These are phyloP conservation scores for Drosophila quadrilineata DNA, from an alignment of 1,140 invertebrate species.

Conservation along the genomic window DNA sequence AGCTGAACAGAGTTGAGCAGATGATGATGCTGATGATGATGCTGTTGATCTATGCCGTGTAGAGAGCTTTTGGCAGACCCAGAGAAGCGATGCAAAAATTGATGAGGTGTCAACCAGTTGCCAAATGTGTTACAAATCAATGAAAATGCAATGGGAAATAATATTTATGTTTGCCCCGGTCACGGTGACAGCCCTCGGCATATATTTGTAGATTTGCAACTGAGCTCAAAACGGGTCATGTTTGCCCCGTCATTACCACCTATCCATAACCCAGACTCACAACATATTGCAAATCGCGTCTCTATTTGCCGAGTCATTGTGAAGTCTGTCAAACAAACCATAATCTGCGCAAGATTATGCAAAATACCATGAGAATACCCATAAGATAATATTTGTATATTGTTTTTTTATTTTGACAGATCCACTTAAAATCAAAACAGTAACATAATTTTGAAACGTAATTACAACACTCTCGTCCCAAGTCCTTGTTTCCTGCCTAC, in stretches of 20 bases:
- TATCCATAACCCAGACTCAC: not conserved
- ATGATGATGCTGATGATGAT: too few relatives aligned
- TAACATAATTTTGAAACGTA: too few relatives aligned
- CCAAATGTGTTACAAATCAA: constrained; percentile 26
- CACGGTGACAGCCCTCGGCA: not conserved
- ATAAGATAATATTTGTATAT: too few relatives aligned
- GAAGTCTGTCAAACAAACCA: too few relatives aligned
- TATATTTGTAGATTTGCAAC: constrained; percentile 16
- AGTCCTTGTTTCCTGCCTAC: too few relatives aligned
- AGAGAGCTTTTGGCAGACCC: too few relatives aligned
- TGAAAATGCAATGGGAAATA: constrained; percentile 15
- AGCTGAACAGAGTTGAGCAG: not conserved
- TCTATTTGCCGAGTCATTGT: not conserved
- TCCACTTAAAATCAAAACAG: not conserved
- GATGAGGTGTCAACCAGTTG: constrained; percentile 19
- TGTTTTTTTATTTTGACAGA: too few relatives aligned
- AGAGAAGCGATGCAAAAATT: constrained; percentile 15
- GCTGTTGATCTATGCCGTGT: too few relatives aligned
- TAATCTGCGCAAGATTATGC: too few relatives aligned
- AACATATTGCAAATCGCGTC: not conserved
- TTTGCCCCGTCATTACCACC: constrained; percentile 13
- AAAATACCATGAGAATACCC: too few relatives aligned
- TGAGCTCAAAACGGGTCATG: constrained; percentile 1
- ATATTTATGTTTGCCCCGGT: constrained; percentile 5
- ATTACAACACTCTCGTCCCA: too few relatives aligned